Conservation (phyloP, 2,888 invertebrate genomes). For the Melieria crassipennis region DNA sequence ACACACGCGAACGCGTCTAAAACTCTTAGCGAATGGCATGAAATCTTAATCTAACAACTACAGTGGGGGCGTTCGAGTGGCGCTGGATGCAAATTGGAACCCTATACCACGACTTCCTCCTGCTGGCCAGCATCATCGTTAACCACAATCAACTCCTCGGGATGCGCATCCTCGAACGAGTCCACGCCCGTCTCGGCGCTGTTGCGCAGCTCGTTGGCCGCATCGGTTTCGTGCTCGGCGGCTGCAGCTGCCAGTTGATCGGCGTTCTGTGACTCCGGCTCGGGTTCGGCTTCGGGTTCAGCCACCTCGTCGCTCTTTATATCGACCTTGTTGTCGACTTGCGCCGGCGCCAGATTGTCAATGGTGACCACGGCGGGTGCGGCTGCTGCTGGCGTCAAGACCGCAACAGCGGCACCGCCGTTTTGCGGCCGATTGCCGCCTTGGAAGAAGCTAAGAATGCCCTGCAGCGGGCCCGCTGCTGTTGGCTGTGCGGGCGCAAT, state of each 20-base stretch:
- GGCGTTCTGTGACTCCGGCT: conserved; percentile 6
- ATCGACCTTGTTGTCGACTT: conserved; percentile 41
- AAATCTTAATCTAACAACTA: background rate
- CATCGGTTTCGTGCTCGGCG: conserved; percentile 32
- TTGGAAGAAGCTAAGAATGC: conserved; percentile 59
- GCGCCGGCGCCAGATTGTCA: conserved; percentile 1
- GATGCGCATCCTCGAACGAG: conserved; percentile 57
- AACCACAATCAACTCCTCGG: conserved; percentile 59
- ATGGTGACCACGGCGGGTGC: conserved; percentile 16
- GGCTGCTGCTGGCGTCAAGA: conserved; percentile 25
- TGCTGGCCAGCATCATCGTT: conserved; percentile 52
- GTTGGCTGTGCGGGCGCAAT: conserved; percentile 40
- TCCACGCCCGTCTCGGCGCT: conserved; percentile 54
- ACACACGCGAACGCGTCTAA: background rate
- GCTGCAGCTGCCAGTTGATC: conserved; percentile 20
- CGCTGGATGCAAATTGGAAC: background rate
- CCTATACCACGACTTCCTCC: conserved; percentile 17
- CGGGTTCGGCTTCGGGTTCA: conserved; percentile 3
- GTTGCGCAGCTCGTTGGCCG: conserved; percentile 52
- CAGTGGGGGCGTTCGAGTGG: too few relatives aligned
- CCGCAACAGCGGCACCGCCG: conserved; percentile 36
- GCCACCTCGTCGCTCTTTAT: conserved; percentile 9
- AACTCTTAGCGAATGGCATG: conserved; percentile 12
- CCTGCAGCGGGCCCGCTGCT: conserved; percentile 57
- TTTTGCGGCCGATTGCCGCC: conserved; percentile 58